Conservation (phyloP, 2,113 vertebrate genomes). For the Entosphenus tridentatus region DNA sequence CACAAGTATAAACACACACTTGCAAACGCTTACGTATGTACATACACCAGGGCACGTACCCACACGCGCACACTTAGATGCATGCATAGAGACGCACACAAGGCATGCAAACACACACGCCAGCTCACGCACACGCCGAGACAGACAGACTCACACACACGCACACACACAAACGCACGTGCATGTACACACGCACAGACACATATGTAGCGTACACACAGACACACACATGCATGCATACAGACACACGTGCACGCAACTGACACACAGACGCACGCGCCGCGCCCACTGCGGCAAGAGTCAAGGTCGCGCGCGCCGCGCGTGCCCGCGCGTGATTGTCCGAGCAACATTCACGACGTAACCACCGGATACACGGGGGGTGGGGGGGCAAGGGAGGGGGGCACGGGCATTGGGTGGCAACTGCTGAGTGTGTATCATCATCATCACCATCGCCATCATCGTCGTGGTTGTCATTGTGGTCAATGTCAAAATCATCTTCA, state of each 20-base stretch:
- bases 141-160: not conserved
- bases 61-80: not conserved
- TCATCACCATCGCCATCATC: too few relatives aligned
- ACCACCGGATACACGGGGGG: too few relatives aligned
- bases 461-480: too few relatives aligned
- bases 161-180: not conserved
- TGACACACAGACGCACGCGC: not conserved
- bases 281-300: not conserved
- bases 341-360: too few relatives aligned
- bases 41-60: not conserved
- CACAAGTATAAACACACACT: not conserved
- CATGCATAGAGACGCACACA: not conserved
- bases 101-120: not conserved
- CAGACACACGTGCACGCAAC: not conserved
- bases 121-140: not conserved
- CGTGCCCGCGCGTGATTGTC: too few relatives aligned
- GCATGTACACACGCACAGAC: not conserved
- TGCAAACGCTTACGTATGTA: not conserved
- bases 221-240: not conserved
- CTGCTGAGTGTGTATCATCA: too few relatives aligned
- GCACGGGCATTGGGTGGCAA: too few relatives aligned
- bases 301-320: too few relatives aligned
- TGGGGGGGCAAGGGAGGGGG: too few relatives aligned
- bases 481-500: too few relatives aligned
- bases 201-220: not conserved